These are phyloP conservation scores for Sorex maritimensis DNA, from an alignment of 2,797 vertebrate genomes.

Conservation along the genomic window DNA sequence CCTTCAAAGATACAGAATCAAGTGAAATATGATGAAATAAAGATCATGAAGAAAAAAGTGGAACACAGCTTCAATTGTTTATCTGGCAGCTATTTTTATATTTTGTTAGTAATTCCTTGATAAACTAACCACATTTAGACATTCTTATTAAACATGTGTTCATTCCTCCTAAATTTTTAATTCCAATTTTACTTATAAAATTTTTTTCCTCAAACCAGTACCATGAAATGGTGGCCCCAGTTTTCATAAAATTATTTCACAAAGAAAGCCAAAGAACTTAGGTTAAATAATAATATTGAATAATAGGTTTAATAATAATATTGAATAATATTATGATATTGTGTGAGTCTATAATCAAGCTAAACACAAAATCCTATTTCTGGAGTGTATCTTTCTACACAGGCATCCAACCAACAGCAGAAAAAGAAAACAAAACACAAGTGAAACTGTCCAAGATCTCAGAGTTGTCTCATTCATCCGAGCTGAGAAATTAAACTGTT, in stretches of 20 bases:
- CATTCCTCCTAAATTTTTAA: background rate
- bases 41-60: background rate
- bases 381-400: background rate
- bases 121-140: background rate
- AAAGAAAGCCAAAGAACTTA: background rate
- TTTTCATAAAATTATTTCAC: conserved; percentile 9
- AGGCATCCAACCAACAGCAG: background rate
- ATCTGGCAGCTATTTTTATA: background rate
- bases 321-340: background rate
- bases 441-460: background rate
- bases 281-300: background rate
- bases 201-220: background rate
- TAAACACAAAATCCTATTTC: background rate
- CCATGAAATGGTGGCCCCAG: background rate
- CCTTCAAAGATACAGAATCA: conserved; percentile 37
- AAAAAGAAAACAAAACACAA: background rate
- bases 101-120: background rate
- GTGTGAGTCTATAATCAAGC: background rate
- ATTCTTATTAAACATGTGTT: background rate
- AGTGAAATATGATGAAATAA: conserved; percentile 25
- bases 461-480: background rate
- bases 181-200: conserved; percentile 32
- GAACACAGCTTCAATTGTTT: background rate
- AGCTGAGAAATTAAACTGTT: background rate
- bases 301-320: background rate